These are phyloP conservation scores for Troides helena DNA, from an alignment of 2,888 invertebrate species.

Conservation along the genomic window DNA sequence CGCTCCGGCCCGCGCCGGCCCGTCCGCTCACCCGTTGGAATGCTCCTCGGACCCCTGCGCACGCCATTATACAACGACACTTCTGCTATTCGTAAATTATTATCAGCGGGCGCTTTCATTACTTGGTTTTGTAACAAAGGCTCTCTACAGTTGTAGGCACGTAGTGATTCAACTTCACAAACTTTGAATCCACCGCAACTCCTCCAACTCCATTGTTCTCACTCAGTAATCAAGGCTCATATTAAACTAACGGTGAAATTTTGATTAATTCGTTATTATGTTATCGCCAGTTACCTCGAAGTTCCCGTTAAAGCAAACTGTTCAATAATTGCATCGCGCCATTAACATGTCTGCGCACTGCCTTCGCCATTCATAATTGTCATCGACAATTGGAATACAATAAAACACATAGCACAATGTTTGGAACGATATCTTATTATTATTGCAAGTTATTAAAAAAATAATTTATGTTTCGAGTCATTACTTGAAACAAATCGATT, in stretches of 20 bases:
- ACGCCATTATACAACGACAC: constrained; percentile 77
- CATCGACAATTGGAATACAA: constrained; percentile 20
- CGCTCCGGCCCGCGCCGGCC: constrained; percentile 65
- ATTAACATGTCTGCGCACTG: constrained; percentile 21
- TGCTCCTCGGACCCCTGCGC: constrained; percentile 65
- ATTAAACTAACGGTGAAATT: constrained; percentile 76
- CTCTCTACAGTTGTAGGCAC: constrained; percentile 71
- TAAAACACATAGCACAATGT: not conserved
- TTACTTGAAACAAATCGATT: too few relatives aligned
- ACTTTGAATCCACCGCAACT: constrained; percentile 68
- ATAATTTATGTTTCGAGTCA: too few relatives aligned
- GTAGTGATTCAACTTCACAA: constrained; percentile 65
- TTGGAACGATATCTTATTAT: not conserved
- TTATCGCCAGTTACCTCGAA: constrained; percentile 63
- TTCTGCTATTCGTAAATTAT: constrained; percentile 80
- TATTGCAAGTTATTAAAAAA: too few relatives aligned
- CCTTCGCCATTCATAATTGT: constrained; percentile 17
- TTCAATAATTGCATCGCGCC: constrained; percentile 54
- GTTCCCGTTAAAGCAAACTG: constrained; percentile 60
- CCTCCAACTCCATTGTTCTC: constrained; percentile 68
- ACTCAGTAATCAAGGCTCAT: constrained; percentile 69
- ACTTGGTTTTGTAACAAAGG: constrained; percentile 74
- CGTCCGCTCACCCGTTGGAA: constrained; percentile 63
- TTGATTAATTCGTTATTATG: constrained; percentile 77
- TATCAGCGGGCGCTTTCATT: constrained; percentile 78